Evolutionary conservation across 2,113 vertebrate genomes (phyloP), one percentile per base, ranked within the genome.

Genomic region (Rhinichthys klamathensis): DNA sequence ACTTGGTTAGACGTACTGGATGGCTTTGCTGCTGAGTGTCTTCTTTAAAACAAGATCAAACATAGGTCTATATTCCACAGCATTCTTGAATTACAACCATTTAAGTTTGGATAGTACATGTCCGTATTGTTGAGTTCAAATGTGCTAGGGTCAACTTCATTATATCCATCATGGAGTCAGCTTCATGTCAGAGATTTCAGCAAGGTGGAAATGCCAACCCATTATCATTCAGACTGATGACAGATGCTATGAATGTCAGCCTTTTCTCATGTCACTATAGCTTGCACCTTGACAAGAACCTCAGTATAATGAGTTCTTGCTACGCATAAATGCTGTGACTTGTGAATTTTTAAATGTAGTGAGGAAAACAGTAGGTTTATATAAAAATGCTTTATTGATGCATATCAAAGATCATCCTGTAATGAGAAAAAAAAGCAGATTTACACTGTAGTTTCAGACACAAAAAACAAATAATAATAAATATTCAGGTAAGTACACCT

Each of bases 361-460:
- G 8, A 76, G 10, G 2, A 80, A 27, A 38, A 80, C 77, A 63
- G 58, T 15, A 63, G 35, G 3, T 27, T 63, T 80, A 63, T 63
- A 46, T 32, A 77, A 77, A 75, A 65, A 18, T 6, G 35, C 8
- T 80, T 80, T 80, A 80, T 80, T 80, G 41, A 41, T 41, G 25
- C 38, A 63, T 32, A 58, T 79, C 54, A 79, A 41, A 23, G 38
- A 63, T 30, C n/a, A 80, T 15, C 58, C 76, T 79, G 54, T 38
- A 38, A 18, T 69, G 30, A 46, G 41, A 9, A 63, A 63, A 41
- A n/a, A 63, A 63, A 7, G 7, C 58, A 80, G 56, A 79, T 60
- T 23, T 77, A 10, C 23, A 41, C 21, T 41, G 18, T 56, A 58
- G 23, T 58, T 78, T 11, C 30, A 60, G 5, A 60, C 18, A 38